These are phyloP conservation scores for Acronicta aceris DNA, from an alignment of 2,888 invertebrate species.

Conservation along the genomic window DNA sequence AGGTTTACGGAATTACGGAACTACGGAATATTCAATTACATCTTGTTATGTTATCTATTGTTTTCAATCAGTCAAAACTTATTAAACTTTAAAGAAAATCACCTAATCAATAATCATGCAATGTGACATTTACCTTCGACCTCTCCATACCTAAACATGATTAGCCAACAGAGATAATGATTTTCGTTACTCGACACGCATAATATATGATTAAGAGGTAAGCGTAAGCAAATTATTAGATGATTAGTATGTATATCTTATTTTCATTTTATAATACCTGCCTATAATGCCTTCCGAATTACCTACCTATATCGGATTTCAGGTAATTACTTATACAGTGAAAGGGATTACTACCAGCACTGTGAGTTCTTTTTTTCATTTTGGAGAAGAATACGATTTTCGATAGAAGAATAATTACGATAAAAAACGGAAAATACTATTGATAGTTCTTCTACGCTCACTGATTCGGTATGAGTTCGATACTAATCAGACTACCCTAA, in stretches of 20 bases:
- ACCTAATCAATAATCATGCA: constrained; percentile 35
- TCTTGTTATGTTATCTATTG: constrained; percentile 12
- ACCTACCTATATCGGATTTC: too few relatives aligned
- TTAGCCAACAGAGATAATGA: constrained; percentile 34
- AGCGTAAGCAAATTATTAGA: constrained; percentile 23
- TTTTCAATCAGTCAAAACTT: constrained; percentile 6
- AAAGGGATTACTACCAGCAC: too few relatives aligned
- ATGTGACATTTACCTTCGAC: constrained; percentile 54
- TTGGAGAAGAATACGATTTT: too few relatives aligned
- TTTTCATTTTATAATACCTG: background rate
- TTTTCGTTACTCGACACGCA: constrained; percentile 32
- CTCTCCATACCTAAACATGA: constrained; percentile 29
- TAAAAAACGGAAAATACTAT: too few relatives aligned
- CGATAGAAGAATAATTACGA: too few relatives aligned
- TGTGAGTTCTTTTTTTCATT: too few relatives aligned
- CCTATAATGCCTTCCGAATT: too few relatives aligned
- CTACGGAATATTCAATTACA: background rate
- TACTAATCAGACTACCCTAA: too few relatives aligned
- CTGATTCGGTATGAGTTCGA: too few relatives aligned
- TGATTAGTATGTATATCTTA: constrained; percentile 12
- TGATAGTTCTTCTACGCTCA: too few relatives aligned
- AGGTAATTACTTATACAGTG: too few relatives aligned
- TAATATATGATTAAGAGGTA: constrained; percentile 18
- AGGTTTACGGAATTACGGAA: background rate
- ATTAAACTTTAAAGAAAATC: constrained; percentile 19